Evolutionary conservation across 2,888 invertebrate species (phyloP).

Genomic region (Dynastes tityus): DNA sequence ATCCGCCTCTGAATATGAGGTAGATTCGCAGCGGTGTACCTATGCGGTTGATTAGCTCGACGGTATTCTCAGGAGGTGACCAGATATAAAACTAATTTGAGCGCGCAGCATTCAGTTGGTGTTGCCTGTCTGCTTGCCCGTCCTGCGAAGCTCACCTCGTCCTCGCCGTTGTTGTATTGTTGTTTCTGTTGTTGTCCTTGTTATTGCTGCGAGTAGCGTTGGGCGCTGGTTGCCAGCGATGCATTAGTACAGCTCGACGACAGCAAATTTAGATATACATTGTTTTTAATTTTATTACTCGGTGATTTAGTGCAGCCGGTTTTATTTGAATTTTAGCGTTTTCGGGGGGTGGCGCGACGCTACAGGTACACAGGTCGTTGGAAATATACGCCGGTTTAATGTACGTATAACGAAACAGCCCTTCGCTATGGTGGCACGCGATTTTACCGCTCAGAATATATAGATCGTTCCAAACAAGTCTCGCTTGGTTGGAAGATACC

Average conservation of each 20-base stretch:
- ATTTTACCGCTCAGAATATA: no score
- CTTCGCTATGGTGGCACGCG: no score
- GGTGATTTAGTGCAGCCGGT: conserved; percentile 42
- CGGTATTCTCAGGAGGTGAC: conserved; percentile 55
- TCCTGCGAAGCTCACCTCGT: conserved; percentile 2
- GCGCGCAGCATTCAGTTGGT: conserved; percentile 27
- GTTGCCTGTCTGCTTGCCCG: not conserved
- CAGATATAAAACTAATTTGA: conserved; percentile 60
- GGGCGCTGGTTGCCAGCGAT: not conserved
- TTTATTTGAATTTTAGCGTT: conserved; percentile 39
- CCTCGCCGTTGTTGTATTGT: not conserved
- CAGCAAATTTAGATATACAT: conserved; percentile 52
- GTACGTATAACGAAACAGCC: no score
- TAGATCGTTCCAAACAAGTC: no score
- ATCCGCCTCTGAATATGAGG: conserved; percentile 31
- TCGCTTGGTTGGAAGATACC: no score
- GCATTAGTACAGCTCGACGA: conserved; percentile 39
- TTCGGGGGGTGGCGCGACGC: not conserved
- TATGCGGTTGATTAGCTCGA: conserved; percentile 60
- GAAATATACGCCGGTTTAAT: no score
- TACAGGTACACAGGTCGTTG: no score
- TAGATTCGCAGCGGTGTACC: conserved; percentile 56
- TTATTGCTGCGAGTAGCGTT: not conserved
- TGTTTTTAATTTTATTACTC: conserved; percentile 51
- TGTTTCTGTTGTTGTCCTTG: not conserved